Evolutionary conservation across 2,113 vertebrate species (phyloP).

Genomic region (Pan paniscus): DNA sequence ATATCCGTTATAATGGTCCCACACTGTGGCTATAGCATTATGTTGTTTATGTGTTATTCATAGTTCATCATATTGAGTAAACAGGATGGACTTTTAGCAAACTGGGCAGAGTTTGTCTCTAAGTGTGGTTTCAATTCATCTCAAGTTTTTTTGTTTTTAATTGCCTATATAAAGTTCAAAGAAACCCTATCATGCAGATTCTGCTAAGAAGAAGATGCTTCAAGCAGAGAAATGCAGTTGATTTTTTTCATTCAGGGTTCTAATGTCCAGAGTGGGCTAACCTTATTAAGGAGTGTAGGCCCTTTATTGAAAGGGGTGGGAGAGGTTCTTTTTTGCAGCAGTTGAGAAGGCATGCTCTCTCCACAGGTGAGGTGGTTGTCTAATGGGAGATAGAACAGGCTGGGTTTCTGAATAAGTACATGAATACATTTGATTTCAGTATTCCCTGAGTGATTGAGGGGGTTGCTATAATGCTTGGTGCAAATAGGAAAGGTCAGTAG

Average conservation of each 20-base stretch:
- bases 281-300: not conserved
- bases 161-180: conserved; percentile 1
- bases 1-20: not conserved
- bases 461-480: not conserved
- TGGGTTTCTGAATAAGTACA: not conserved
- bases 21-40: not conserved
- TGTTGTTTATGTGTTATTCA: not conserved
- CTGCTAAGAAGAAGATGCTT: not conserved
- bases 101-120: not conserved
- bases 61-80: not conserved
- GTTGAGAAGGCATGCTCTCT: not conserved
- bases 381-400: not conserved
- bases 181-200: not conserved
- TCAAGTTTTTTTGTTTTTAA: not conserved
- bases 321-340: not conserved
- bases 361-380: not conserved
- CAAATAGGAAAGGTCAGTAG: not conserved
- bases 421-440: not conserved
- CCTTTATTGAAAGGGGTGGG: not conserved
- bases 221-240: not conserved
- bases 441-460: not conserved
- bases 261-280: not conserved
- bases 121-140: not conserved
- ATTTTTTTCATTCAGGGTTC: not conserved
- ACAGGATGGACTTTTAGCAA: not conserved